Base-by-base conservation (phyloP, 2,888 invertebrate genomes). In the Rhaphigaster nebulosa region DNA sequence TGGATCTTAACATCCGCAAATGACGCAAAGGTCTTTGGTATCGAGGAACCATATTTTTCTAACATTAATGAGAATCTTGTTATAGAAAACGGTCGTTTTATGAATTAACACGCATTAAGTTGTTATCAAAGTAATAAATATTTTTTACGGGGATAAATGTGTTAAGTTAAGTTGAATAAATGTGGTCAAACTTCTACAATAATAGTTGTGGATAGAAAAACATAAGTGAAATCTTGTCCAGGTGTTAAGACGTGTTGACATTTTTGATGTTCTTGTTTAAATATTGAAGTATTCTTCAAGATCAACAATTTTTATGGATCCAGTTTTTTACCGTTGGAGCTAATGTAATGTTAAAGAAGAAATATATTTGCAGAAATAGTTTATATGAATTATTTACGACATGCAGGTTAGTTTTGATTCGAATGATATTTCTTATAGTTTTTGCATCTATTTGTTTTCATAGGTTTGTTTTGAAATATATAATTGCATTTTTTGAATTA, bases 321-420 rank as follows among this genome's bases (percentile, higher is more conserved):
- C 88, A 90, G 56, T 91, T 26, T 88, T 60, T 60, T 29, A 89
- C 70, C 45, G 54, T 87, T n/a, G 88, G 90, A 89, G 76, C 60
- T 92, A 91, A 91, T 92, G 92, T 91, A 91, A 92, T 92, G 92
- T 91, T 91, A 92, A 91, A 88, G 90, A 90, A 91, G 89, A 91
- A 87, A 65, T 88, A 91, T 87, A 84, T 54, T 70, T 84, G 90
- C 87, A 89, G 90, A 87, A 91, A 91, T 87, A 88, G 92, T 92
- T 92, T 93, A 92, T 92, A 92, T 93, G 93, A 92, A 91, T 92
- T 92, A 92, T 92, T 92, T 92, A 92, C 92, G 93, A 92, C 92
- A 93, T 93, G 93, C 93, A 93, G 93, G 93, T 93, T 91, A 92
- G 91, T 91, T 90, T 84, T n/a, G 38, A 20, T 50, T 54, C 23